phyloP scores from a whole-genome alignment of 2,888 invertebrate genomes.

The Argyra leucocephala region DNA sequence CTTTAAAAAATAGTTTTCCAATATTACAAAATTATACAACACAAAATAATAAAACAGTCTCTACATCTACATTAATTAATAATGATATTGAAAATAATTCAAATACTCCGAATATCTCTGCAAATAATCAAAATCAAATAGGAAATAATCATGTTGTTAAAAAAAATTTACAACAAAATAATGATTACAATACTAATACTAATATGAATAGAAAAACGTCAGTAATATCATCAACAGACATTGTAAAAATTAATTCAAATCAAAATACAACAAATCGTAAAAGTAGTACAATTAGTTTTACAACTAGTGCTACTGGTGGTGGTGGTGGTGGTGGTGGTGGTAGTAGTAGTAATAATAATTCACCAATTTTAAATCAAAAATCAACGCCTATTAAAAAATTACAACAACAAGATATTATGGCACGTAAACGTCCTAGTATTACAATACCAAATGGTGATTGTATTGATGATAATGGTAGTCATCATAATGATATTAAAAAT shows the following conservation, averaged over 20 bases:
- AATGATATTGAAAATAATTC: slow-evolving; percentile 3
- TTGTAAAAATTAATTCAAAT: not conserved
- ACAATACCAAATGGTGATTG: slow-evolving; percentile 21
- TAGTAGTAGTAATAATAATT: not conserved
- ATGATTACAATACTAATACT: not conserved
- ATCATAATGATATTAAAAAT: slow-evolving; percentile 25
- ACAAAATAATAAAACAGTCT: not conserved
- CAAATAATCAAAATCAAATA: slow-evolving; percentile 1
- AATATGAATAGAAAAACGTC: not conserved
- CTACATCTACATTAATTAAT: not conserved
- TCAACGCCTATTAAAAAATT: not conserved
- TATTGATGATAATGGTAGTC: slow-evolving; percentile 10
- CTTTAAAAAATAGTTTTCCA: not conserved
- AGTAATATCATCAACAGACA: not conserved
- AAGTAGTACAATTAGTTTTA: not conserved
- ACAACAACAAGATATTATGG: slow-evolving; percentile 14
- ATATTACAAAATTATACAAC: not conserved
- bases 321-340: not conserved
- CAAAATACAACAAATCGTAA: not conserved
- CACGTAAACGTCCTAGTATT: slow-evolving; percentile 21
- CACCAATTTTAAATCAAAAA: not conserved
- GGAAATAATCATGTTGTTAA: not conserved
- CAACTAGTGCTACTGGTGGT: not conserved
- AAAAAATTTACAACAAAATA: not conserved
- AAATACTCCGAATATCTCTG: not conserved